Conservation (phyloP, 2,797 vertebrate genomes). For the Gorsachius magnificus region DNA sequence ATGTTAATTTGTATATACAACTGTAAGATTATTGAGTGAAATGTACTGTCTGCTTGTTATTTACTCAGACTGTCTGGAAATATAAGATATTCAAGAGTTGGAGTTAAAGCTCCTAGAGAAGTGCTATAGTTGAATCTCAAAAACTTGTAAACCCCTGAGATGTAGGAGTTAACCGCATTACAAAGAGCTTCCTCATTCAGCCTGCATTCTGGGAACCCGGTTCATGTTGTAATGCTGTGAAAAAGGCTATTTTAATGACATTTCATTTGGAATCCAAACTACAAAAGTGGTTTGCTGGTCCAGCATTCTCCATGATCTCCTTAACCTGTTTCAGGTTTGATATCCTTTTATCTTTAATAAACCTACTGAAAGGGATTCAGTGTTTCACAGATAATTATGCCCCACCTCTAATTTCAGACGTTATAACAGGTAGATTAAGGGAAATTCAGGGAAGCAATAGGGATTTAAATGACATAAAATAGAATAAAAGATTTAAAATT, state of each 20-base stretch:
- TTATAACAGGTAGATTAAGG: conserved; percentile 3
- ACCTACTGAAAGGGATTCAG: not conserved
- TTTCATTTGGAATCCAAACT: conserved; percentile 8
- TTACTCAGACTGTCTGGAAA: not conserved
- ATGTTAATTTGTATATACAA: not conserved
- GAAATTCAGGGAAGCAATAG: conserved; percentile 40
- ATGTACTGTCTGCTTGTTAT: not conserved
- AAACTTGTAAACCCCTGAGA: not conserved
- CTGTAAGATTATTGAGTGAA: not conserved
- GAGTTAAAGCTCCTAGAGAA: not conserved
- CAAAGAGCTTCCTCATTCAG: not conserved
- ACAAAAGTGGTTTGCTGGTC: conserved; percentile 12
- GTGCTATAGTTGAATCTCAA: not conserved
- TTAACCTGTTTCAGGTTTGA: conserved; percentile 16
- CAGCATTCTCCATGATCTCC: not conserved
- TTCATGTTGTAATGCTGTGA: not conserved
- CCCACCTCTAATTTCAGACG: conserved; percentile 26
- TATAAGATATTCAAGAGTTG: not conserved
- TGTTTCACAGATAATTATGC: conserved; percentile 36
- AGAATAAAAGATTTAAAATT: conserved; percentile 51
- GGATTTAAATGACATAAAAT: conserved; percentile 49
- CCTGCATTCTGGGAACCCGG: not conserved
- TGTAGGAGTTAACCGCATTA: not conserved
- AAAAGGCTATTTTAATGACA: conserved; percentile 12
- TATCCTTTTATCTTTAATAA: conserved; percentile 45